Conservation (phyloP, 2,888 invertebrate genomes). For the Chironomus riparius region DNA sequence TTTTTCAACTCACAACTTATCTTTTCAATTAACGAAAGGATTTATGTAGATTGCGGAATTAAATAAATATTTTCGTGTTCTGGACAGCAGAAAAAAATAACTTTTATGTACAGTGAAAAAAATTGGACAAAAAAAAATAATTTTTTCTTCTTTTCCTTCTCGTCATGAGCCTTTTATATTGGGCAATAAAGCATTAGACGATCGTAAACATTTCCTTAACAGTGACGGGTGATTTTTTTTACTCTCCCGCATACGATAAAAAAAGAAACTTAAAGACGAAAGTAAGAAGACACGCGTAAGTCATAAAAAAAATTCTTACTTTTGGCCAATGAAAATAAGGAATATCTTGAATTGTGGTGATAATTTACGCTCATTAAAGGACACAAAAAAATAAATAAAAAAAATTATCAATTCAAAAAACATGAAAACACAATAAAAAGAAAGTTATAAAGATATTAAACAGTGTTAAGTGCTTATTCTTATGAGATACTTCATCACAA, state of each 20-base stretch:
- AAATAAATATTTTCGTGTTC: no score
- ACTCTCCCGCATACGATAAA: neutral
- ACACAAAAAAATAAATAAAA: neutral
- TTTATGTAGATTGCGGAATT: no score
- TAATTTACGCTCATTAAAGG: constrained; percentile 22
- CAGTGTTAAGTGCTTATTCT: neutral
- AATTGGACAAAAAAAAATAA: no score
- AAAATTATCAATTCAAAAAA: neutral
- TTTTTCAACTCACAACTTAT: no score
- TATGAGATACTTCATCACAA: neutral
- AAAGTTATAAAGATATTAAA: neutral
- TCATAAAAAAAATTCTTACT: neutral
- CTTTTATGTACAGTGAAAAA: no score
- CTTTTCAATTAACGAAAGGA: no score
- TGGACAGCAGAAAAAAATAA: no score
- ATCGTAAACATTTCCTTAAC: neutral
- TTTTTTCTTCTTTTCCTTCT: no score
- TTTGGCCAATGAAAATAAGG: neutral
- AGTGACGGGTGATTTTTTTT: neutral
- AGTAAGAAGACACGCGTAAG: neutral
- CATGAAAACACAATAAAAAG: neutral
- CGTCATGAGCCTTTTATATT: no score
- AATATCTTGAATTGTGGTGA: neutral
- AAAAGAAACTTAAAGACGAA: neutral
- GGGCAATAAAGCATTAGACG: constrained; percentile 1